Percentiles rank a stretch among this genome's conserved stretches.
phyloP scores from a whole-genome alignment of 1,140 invertebrate genomes.

The Dendrolimus kikuchii region DNA sequence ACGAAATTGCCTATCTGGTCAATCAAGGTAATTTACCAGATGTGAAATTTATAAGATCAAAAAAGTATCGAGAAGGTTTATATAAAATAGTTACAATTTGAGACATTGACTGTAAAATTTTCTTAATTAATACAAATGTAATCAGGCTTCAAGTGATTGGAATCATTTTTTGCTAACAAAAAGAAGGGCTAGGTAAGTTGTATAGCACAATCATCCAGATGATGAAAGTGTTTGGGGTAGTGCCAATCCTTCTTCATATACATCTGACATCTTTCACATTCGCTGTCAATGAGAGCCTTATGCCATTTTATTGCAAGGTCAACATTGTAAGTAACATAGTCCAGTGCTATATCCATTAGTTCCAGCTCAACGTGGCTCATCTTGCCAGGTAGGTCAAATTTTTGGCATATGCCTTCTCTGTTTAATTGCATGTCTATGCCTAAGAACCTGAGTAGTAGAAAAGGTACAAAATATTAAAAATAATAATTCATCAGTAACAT shows the following conservation, averaged over 20 bases:
- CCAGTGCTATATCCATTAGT: constrained; percentile 23
- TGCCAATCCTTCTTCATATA: constrained; percentile 19
- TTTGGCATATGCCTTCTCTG: constrained; percentile 32
- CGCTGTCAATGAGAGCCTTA: constrained; percentile 3
- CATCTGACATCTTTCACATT: constrained; percentile 12
- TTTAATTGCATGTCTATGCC: constrained; percentile 33
- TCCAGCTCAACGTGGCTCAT: constrained; percentile 25
- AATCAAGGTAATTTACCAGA: no score
- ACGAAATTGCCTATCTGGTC: no score
- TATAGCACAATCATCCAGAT: constrained; percentile 8
- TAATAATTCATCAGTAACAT: no score
- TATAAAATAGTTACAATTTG: no score
- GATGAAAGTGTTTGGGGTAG: constrained; percentile 10
- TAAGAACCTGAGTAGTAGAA: constrained; percentile 26
- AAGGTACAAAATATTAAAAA: constrained; percentile 2
- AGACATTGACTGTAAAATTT: no score
- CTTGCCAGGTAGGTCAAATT: constrained; percentile 29
- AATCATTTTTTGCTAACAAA: background rate
- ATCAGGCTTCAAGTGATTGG: background rate
- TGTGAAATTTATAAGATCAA: no score
- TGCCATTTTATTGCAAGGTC: constrained; percentile 27
- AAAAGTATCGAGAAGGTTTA: no score
- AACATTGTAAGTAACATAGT: constrained; percentile 17
- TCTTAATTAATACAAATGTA: no score
- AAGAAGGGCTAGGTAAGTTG: constrained; percentile 6